Evolutionary conservation across 1,140 invertebrate genomes (phyloP).

Genomic region (Vanessa atalanta): DNA sequence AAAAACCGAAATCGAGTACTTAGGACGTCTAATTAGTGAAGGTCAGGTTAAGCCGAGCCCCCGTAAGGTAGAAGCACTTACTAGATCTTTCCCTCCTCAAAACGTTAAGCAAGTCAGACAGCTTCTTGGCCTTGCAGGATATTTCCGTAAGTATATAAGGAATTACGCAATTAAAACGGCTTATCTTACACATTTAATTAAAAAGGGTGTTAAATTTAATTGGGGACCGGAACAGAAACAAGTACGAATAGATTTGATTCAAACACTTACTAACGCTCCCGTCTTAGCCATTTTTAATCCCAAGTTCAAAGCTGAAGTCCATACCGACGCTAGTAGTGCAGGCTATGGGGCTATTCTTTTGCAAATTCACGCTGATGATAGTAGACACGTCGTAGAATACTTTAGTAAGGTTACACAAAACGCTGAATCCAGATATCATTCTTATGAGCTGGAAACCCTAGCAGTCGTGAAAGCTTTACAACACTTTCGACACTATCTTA

Average conservation of each 20-base stretch:
- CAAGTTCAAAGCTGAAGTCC: too few species aligned
- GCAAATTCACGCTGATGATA: slow-evolving; percentile 8
- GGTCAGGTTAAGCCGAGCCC: too few species aligned
- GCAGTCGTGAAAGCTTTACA: too few species aligned
- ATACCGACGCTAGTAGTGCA: too few species aligned
- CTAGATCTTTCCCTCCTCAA: too few species aligned
- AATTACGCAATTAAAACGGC: slow-evolving; percentile 6
- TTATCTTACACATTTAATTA: slow-evolving; percentile 18
- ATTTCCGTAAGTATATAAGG: too few species aligned
- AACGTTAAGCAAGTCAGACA: too few species aligned
- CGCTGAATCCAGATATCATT: slow-evolving; percentile 1
- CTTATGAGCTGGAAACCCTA: too few species aligned
- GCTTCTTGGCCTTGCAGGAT: too few species aligned
- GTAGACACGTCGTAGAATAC: slow-evolving; percentile 17
- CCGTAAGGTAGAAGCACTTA: too few species aligned
- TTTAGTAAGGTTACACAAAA: slow-evolving; percentile 31
- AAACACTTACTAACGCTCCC: slow-evolving; percentile 14
- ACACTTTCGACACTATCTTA: too few species aligned
- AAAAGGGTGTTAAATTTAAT: slow-evolving; percentile 35
- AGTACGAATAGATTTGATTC: slow-evolving; percentile 23
- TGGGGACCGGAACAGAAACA: slow-evolving; percentile 25
- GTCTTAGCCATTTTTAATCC: too few species aligned
- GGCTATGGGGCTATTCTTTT: slow-evolving; percentile 26
- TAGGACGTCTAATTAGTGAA: not conserved
- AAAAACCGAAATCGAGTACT: slow-evolving; percentile 17